These are phyloP conservation scores for Larimichthys crocea DNA, from an alignment of 2,113 vertebrate species.

Conservation along the genomic window DNA sequence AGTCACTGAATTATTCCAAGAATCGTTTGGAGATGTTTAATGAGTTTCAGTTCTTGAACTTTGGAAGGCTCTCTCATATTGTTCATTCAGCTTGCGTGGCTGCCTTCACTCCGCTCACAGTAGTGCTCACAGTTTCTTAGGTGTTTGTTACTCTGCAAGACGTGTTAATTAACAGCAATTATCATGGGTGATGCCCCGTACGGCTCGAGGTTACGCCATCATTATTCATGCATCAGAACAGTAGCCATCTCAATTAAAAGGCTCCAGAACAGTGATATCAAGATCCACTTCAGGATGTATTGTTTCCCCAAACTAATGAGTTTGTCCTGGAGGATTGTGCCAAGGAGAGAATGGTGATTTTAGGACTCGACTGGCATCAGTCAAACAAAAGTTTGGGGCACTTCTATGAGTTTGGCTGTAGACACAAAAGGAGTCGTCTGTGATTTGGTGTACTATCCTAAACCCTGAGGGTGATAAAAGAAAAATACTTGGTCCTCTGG, in stretches of 20 bases:
- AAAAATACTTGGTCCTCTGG: background rate
- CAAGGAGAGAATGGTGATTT: constrained; percentile 20
- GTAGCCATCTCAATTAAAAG: constrained; percentile 35
- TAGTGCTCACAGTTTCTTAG: constrained; percentile 9
- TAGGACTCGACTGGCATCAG: constrained; percentile 33
- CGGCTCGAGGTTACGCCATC: constrained; percentile 12
- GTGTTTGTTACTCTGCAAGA: constrained; percentile 30
- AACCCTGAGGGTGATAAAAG: constrained; percentile 16
- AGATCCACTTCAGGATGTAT: constrained; percentile 31
- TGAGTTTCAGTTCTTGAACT: background rate
- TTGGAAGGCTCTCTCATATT: background rate
- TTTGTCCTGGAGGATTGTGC: constrained; percentile 34
- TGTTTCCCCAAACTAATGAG: constrained; percentile 45
- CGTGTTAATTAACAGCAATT: constrained; percentile 31
- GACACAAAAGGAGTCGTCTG: constrained; percentile 30
- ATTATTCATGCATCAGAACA: constrained; percentile 24
- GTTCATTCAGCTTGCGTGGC: background rate
- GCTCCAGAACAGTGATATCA: constrained; percentile 10
- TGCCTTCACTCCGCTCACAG: background rate
- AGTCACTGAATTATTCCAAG: background rate
- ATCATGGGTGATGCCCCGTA: constrained; percentile 16
- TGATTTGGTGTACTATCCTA: constrained; percentile 18
- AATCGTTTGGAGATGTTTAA: background rate
- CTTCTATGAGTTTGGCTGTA: constrained; percentile 31
- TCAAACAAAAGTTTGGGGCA: background rate